A percentile compares a stretch with the other conserved stretches of the same genome.
phyloP scores from a whole-genome alignment of 2,113 vertebrate genomes.

The Dipodomys stephensi region DNA sequence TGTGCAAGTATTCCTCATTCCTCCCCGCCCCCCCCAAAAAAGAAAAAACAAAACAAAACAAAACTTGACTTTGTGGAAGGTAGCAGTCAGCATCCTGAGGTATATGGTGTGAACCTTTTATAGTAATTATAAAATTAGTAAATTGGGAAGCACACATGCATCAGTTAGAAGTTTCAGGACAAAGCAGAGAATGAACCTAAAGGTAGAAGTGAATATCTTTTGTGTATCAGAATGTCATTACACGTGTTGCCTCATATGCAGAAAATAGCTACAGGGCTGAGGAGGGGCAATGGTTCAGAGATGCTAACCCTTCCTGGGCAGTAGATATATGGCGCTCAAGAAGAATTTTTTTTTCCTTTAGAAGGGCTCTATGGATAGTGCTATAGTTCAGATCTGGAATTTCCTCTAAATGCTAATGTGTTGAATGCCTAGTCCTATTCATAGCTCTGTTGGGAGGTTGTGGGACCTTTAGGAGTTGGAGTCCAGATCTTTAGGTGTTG shows the following conservation, averaged over 20 bases:
- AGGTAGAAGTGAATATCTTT: background rate
- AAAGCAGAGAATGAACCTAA: background rate
- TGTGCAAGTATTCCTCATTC: background rate
- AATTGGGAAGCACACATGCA: background rate
- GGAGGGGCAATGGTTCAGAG: no score
- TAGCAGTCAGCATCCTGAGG: background rate
- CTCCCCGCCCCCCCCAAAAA: background rate
- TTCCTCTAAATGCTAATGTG: background rate
- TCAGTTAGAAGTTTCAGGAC: background rate
- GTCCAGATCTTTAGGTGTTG: background rate
- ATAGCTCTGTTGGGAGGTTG: background rate
- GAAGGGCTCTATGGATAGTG: background rate
- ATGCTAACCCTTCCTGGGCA: no score
- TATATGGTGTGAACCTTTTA: background rate
- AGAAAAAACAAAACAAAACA: no score
- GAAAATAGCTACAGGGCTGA: no score
- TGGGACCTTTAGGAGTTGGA: background rate
- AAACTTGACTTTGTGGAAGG: background rate
- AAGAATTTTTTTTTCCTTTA: background rate
- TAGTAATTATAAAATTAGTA: background rate
- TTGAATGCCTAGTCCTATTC: background rate
- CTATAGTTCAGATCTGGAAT: background rate
- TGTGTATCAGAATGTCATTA: accelerated
- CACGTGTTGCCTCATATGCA: background rate
- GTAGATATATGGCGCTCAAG: background rate